Conservation (phyloP, 2,113 vertebrate species). For the Megaceryle maxima region DNA sequence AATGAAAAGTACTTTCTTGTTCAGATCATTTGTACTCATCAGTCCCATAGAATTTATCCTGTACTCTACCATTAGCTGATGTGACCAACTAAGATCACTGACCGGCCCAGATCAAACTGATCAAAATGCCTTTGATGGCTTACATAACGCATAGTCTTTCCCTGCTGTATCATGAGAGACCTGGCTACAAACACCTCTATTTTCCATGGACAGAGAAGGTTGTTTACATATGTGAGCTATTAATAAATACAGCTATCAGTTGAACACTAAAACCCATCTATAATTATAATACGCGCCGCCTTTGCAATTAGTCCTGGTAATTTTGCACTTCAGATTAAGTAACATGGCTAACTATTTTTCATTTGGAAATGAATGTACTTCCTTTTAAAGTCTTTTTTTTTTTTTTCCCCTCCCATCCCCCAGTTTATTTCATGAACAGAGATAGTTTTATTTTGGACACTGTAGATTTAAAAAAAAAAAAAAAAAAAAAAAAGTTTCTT, state of each 20-base stretch:
- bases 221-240: conserved; percentile 58
- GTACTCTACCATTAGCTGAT: neutral
- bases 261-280: conserved; percentile 62
- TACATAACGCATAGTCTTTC: neutral
- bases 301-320: conserved; percentile 30
- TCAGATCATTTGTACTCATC: neutral
- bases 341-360: conserved; percentile 1
- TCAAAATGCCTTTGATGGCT: conserved; percentile 14
- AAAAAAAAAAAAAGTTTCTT: neutral
- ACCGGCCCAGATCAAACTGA: neutral
- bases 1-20: neutral
- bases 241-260: conserved; percentile 58
- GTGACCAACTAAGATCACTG: neutral
- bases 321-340: conserved; percentile 6
- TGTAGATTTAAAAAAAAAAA: neutral
- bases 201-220: conserved; percentile 38
- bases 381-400: neutral
- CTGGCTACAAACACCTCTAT: conserved; percentile 53
- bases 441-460: neutral
- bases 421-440: neutral
- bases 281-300: conserved; percentile 40
- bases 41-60: neutral
- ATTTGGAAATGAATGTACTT: neutral
- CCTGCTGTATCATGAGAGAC: conserved; percentile 32
- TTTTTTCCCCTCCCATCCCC: too few relatives aligned